A percentile compares a stretch with the other conserved stretches of the same genome.
These are phyloP conservation scores for Biston betularia DNA, from an alignment of 2,888 invertebrate species.

Conservation along the genomic window DNA sequence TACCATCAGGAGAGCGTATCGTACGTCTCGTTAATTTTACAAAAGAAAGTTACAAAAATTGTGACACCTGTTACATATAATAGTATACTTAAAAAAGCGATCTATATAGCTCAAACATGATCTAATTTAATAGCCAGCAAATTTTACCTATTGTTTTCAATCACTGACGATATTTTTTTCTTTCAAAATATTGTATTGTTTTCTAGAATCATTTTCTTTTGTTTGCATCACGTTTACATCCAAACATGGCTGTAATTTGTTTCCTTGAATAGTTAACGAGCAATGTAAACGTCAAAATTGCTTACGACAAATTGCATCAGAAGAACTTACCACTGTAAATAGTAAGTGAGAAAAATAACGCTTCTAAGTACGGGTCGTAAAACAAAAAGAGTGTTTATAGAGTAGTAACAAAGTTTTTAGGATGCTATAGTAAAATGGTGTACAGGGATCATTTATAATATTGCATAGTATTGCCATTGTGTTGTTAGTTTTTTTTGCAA, in stretches of 20 bases:
- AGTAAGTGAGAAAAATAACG: constrained; percentile 18
- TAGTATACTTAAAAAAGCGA: no score
- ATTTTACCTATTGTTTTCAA: no score
- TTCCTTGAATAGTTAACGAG: constrained; percentile 12
- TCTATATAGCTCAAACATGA: no score
- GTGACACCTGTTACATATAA: no score
- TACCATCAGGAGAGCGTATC: no score
- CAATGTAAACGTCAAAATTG: constrained; percentile 17
- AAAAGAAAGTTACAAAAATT: no score
- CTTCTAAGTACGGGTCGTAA: constrained; percentile 14
- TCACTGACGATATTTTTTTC: no score
- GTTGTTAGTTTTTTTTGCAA: not conserved
- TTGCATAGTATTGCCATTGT: not conserved
- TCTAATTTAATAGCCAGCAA: no score
- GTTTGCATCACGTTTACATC: not conserved
- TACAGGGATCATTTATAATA: not conserved
- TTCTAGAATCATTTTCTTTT: not conserved
- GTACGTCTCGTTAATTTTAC: no score
- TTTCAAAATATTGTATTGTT: not conserved
- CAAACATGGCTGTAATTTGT: not conserved
- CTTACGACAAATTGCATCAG: constrained; percentile 16
- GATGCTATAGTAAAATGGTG: not conserved
- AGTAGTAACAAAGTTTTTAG: constrained; percentile 12
- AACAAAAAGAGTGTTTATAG: constrained; percentile 1
- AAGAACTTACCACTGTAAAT: constrained; percentile 16